phyloP scores from a whole-genome alignment of 2,113 vertebrate genomes.

The Clinocottus analis region DNA sequence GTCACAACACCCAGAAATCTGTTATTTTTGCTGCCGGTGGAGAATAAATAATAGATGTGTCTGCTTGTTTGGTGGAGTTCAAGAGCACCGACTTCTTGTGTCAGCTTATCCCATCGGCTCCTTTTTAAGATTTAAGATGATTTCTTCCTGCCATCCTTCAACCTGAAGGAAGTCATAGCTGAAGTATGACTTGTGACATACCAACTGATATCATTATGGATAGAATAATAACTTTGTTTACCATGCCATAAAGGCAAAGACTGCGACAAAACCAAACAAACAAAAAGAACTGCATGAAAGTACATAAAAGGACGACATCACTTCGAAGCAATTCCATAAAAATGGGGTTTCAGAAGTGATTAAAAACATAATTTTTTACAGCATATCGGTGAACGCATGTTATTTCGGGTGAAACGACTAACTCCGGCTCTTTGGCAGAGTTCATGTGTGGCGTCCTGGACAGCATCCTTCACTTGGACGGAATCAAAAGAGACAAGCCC shows the following conservation, averaged over 20 bases:
- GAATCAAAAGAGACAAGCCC: conserved; percentile 29
- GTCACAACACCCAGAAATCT: not conserved
- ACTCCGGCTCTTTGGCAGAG: not conserved
- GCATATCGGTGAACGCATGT: not conserved
- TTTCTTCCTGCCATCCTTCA: no score
- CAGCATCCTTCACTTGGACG: conserved; percentile 18
- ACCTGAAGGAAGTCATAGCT: no score
- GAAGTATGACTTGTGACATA: not conserved
- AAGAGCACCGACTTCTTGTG: not conserved
- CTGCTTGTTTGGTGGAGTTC: not conserved
- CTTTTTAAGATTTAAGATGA: not conserved
- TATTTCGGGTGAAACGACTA: not conserved
- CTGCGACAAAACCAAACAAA: no score
- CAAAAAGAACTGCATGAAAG: no score
- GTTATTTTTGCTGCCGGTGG: not conserved
- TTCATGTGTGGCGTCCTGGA: conserved; percentile 31
- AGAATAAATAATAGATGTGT: not conserved
- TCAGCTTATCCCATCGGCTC: not conserved
- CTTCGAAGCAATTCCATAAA: no score
- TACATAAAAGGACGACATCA: no score
- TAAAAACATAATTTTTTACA: no score
- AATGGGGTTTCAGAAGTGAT: no score
- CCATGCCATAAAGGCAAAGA: no score
- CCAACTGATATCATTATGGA: not conserved
- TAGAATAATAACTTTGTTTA: not conserved